Conservation (phyloP, 1,140 invertebrate species). For the Pseudomyrmex concolor region DNA sequence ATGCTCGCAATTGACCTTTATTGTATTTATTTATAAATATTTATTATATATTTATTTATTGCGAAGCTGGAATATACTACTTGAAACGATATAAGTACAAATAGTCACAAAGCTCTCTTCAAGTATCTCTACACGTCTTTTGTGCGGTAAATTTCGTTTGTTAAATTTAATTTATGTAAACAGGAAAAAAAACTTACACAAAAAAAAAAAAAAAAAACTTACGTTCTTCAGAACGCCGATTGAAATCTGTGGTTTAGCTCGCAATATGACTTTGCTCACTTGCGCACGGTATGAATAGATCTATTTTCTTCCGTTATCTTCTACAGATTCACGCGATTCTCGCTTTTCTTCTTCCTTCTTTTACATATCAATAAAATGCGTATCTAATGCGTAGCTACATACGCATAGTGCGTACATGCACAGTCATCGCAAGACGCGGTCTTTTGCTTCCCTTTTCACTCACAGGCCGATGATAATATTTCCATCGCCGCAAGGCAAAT, state of each 20-base stretch:
- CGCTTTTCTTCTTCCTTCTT: background rate
- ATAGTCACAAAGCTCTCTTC: too few species aligned
- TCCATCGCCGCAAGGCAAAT: background rate
- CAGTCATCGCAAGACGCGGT: background rate
- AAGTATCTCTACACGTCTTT: too few species aligned
- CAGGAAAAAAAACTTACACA: background rate
- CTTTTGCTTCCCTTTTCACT: conserved; percentile 12
- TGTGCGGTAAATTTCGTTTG: too few species aligned
- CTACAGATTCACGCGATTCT: background rate
- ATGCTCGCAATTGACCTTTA: too few species aligned
- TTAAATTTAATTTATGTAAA: background rate
- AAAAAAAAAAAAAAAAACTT: background rate
- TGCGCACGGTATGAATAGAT: background rate
- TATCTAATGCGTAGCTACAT: conserved; percentile 12
- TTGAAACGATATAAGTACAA: too few species aligned
- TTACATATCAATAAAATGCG: conserved; percentile 10
- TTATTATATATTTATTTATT: too few species aligned
- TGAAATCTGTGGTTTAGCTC: background rate
- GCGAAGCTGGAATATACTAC: too few species aligned
- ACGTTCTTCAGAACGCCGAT: background rate
- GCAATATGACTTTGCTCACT: too few species aligned
- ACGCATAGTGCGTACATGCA: too few species aligned
- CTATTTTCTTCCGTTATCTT: background rate
- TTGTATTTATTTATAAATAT: too few species aligned
- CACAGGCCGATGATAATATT: background rate